Evolutionary conservation across 1,140 invertebrate genomes (phyloP).

Genomic region (Drosophila mauritiana): DNA sequence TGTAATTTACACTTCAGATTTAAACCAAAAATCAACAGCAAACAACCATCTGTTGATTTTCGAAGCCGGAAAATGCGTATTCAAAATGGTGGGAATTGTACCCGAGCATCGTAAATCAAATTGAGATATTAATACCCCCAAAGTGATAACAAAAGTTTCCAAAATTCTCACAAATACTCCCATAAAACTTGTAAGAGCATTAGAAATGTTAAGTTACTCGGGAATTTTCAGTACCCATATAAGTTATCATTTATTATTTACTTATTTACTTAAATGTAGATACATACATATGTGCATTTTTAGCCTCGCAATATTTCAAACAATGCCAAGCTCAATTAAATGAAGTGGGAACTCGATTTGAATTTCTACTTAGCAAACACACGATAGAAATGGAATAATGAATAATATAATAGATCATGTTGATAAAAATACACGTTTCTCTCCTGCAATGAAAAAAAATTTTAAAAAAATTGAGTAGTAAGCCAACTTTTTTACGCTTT

Average conservation of each 20-base stretch:
- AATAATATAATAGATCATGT: conserved; percentile 25
- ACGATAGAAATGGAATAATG: conserved; percentile 39
- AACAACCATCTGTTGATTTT: conserved; percentile 20
- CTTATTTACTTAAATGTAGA: neutral
- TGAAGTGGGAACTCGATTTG: conserved; percentile 47
- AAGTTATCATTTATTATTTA: neutral
- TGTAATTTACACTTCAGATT: conserved; percentile 38
- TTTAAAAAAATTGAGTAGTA: no score
- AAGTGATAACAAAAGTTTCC: conserved; percentile 1
- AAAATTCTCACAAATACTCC: neutral
- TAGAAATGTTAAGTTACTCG: no score
- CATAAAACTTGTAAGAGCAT: neutral
- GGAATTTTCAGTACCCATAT: neutral
- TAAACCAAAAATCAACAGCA: conserved; percentile 26
- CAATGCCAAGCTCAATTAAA: conserved; percentile 27
- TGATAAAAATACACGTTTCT: conserved; percentile 32
- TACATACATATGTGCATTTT: neutral
- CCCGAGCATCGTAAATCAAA: conserved; percentile 9
- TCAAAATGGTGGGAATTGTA: neutral
- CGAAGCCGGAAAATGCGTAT: neutral
- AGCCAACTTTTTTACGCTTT: conserved; percentile 8
- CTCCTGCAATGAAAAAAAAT: neutral
- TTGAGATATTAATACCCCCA: conserved; percentile 12
- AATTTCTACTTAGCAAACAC: conserved; percentile 37
- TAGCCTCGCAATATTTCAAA: conserved; percentile 16